Evolutionary conservation across 2,797 vertebrate genomes (phyloP).

Genomic region (Chelon labrosus): DNA sequence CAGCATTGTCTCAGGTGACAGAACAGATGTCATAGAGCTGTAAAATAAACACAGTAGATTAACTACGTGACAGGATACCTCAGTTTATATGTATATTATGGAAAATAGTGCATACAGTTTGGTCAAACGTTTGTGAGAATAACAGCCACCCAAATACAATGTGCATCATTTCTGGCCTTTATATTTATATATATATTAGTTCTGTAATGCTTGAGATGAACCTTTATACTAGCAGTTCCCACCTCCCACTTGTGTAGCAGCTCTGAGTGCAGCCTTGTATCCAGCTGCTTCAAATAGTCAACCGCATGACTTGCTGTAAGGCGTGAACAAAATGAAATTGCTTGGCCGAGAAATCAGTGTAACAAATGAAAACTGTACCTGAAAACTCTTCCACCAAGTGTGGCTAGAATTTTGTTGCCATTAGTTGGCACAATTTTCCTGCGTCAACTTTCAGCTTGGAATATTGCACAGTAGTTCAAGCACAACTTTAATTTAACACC

Average conservation of each 20-base stretch:
- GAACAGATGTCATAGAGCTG: constrained; percentile 14
- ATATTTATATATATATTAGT: constrained; percentile 5
- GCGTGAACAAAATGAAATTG: constrained; percentile 41
- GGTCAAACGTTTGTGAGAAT: constrained; percentile 30
- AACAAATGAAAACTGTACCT: constrained; percentile 53
- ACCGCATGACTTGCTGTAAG: constrained; percentile 48
- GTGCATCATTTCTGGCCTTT: constrained; percentile 17
- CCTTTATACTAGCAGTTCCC: constrained; percentile 30
- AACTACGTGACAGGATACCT: constrained; percentile 23
- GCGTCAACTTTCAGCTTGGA: neutral
- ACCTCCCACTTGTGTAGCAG: constrained; percentile 54
- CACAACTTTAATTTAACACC: too few species aligned
- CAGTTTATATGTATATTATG: constrained; percentile 35
- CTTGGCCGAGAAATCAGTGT: constrained; percentile 41
- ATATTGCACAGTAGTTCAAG: too few species aligned
- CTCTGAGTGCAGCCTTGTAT: constrained; percentile 52
- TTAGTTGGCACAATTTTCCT: neutral
- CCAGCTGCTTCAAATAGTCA: constrained; percentile 58
- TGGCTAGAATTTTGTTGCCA: constrained; percentile 2
- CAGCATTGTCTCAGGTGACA: constrained; percentile 16
- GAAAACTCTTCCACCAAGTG: constrained; percentile 30
- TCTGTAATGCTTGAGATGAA: constrained; percentile 32
- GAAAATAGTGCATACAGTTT: constrained; percentile 41
- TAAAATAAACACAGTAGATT: constrained; percentile 34
- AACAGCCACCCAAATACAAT: constrained; percentile 32